A percentile compares a stretch with the other conserved stretches of the same genome.
phyloP scores from a whole-genome alignment of 2,113 vertebrate species.

The Gavialis gangeticus region DNA sequence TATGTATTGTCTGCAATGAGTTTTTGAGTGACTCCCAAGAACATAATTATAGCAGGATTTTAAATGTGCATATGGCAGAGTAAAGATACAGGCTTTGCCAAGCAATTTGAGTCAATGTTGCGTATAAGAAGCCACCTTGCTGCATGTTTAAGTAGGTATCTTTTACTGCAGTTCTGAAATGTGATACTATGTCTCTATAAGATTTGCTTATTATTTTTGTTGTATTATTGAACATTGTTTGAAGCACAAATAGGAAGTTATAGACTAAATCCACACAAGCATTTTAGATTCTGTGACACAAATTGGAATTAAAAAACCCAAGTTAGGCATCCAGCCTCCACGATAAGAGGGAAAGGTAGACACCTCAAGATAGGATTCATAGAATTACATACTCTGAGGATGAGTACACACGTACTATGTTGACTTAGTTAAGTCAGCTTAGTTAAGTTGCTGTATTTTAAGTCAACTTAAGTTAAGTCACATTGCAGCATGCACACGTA shows the following conservation, averaged over 20 bases:
- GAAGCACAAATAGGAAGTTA: not conserved
- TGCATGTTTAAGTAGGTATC: not conserved
- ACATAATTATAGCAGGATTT: not conserved
- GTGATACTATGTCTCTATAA: not conserved
- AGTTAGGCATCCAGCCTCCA: no score
- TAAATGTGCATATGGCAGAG: not conserved
- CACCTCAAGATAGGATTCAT: no score
- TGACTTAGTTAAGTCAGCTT: no score
- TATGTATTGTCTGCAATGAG: not conserved
- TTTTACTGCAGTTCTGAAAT: not conserved
- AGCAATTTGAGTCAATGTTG: not conserved
- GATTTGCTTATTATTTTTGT: not conserved
- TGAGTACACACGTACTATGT: no score
- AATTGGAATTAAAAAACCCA: not conserved
- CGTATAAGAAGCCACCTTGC: not conserved
- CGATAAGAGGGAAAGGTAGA: no score
- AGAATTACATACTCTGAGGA: no score
- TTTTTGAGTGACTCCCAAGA: not conserved
- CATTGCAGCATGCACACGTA: no score
- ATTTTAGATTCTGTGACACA: no score
- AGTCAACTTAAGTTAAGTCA: no score
- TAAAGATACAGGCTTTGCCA: not conserved
- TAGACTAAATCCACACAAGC: no score
- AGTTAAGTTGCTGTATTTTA: no score
- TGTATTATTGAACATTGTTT: not conserved